Base-by-base conservation (phyloP, 2,113 vertebrate genomes). In the Egretta garzetta region DNA sequence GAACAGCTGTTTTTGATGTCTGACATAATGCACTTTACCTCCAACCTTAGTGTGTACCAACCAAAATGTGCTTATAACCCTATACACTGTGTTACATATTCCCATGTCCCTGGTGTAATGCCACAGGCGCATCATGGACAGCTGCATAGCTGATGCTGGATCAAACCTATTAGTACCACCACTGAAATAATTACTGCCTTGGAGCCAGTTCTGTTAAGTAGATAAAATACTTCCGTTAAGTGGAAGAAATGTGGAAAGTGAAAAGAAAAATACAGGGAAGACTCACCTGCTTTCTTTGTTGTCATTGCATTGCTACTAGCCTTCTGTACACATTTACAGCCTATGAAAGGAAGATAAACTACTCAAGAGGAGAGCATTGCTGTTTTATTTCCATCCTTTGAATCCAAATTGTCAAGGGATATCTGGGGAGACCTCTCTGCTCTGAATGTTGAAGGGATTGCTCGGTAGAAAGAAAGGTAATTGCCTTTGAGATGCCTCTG, bases 221-320 rank as follows among this genome's bases (percentile, higher is more conserved):
- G 47, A 63, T 55, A 55, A 77, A 84, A 55, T 58, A 47, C 41
- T 93, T 73, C 39, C 59, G 20, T 79, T 80, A 53, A 74, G 33
- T 66, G 55, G 33, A 56, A 83, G 58, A 50, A 80, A 43, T 0
- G 0, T n/a, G 33, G 10, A 43, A 60, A 74, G 52, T 4, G 2
- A 77, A 77, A 55, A 50, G 32, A 28, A 30, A 6, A 67, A 55
- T 1, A 47, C 28, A 66, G 47, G 33, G 43, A 67, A 86, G 30
- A 12, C 23, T 53, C 50, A 22, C 39, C 33, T 59, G 27, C 62
- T 88, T 49, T 1, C 2, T 86, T 70, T 64, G 27, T 66, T 77
- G 47, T 87, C 7, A 2, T 86, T 87, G 83, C 20, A 7, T 30
- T 53, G 52, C 35, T 79, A 3, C 1, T 4, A 77, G 60, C n/a